These are phyloP conservation scores for Meganola albula DNA, from an alignment of 2,888 invertebrate species.

Conservation along the genomic window DNA sequence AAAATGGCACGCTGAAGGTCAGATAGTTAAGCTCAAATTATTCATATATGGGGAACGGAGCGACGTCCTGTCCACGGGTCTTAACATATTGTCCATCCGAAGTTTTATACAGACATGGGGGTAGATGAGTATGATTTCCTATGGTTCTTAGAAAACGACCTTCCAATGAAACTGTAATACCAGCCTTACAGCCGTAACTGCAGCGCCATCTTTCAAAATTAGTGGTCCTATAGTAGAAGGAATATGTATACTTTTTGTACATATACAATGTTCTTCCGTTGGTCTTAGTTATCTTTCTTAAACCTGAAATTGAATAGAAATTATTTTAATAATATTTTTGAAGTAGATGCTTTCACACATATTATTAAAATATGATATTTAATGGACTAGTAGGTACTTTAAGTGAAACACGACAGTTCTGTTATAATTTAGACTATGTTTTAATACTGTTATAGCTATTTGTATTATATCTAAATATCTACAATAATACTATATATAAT, in stretches of 20 bases:
- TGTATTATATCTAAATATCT: too few species aligned
- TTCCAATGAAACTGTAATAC: constrained; percentile 16
- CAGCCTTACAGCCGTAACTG: constrained; percentile 24
- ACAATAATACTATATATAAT: too few species aligned
- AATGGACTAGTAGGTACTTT: too few species aligned
- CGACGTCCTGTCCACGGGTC: too few species aligned
- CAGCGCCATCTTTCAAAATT: constrained; percentile 22
- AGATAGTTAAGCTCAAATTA: too few species aligned
- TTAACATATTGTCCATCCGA: constrained; percentile 18
- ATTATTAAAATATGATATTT: too few species aligned
- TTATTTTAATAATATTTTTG: neutral
- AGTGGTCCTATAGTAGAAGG: constrained; percentile 14
- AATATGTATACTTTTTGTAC: constrained; percentile 31
- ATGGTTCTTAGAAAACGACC: constrained; percentile 11
- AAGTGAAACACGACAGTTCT: too few species aligned
- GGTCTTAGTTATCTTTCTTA: constrained; percentile 20
- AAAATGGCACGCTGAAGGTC: too few species aligned
- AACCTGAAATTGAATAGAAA: constrained; percentile 16
- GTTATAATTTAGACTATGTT: too few species aligned
- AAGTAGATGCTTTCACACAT: too few species aligned
- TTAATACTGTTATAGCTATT: too few species aligned
- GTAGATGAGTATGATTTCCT: constrained; percentile 23
- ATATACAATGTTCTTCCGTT: constrained; percentile 31
- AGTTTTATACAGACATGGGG: constrained; percentile 13
- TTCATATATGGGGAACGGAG: too few species aligned